Evolutionary conservation across 2,888 invertebrate species (phyloP).

Genomic region (Hybos culiciformis): DNA sequence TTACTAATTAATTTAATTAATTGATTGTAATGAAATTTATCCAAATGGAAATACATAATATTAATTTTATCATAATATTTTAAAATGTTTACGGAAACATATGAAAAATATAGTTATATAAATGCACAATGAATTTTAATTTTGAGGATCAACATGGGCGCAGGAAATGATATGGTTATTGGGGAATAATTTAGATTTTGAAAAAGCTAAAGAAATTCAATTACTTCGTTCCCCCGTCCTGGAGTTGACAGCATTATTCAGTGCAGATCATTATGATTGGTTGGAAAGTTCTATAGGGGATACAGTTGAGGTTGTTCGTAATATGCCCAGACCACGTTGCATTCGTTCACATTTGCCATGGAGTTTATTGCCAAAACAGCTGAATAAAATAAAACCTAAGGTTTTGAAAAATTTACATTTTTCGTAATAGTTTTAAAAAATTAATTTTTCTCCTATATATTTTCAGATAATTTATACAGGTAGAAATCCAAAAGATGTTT

Average conservation of each 20-base stretch:
- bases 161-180: constrained; percentile 91
- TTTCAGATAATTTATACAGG: constrained; percentile 69
- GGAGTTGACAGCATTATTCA: constrained; percentile 52
- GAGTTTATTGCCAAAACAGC: constrained; percentile 52
- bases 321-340: constrained; percentile 55
- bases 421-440: neutral
- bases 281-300: constrained; percentile 43
- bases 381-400: constrained; percentile 55
- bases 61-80: neutral
- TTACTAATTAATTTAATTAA: no score
- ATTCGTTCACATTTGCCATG: constrained; percentile 63
- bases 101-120: neutral
- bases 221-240: constrained; percentile 53
- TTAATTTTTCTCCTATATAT: neutral
- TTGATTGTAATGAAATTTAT: no score
- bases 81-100: neutral
- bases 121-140: neutral
- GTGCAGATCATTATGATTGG: constrained; percentile 45
- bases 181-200: constrained; percentile 63
- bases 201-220: constrained; percentile 47
- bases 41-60: neutral
- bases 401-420: constrained; percentile 30
- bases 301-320: constrained; percentile 56
- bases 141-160: constrained; percentile 75
- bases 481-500: constrained; percentile 81